Percentiles rank a stretch among this genome's conserved stretches.
Conservation (phyloP, 2,113 vertebrate species). For the Leiothrix lutea region DNA sequence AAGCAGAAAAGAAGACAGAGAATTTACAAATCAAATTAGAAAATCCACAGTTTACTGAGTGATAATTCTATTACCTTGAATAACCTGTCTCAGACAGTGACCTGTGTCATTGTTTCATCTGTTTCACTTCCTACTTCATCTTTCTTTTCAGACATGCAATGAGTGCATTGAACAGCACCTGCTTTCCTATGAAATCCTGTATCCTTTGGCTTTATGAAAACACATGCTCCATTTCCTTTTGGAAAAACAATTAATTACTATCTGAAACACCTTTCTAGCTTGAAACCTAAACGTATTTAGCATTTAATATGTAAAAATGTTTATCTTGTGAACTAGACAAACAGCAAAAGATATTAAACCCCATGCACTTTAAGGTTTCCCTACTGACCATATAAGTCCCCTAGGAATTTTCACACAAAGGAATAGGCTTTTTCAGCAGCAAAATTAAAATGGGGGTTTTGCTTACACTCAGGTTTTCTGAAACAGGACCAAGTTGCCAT, state of each 20-base stretch:
- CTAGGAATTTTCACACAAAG: neutral
- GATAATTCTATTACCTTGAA: neutral
- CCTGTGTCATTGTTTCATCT: neutral
- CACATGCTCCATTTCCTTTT: neutral
- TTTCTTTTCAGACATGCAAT: neutral
- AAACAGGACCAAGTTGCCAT: neutral
- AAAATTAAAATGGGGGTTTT: neutral
- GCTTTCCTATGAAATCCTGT: neutral
- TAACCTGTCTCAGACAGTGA: neutral
- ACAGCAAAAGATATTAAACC: neutral
- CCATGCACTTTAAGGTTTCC: neutral
- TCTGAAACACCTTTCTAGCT: neutral
- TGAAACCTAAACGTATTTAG: neutral
- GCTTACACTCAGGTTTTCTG: neutral
- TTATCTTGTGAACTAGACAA: neutral
- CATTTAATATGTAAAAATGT: neutral
- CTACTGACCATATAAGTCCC: neutral
- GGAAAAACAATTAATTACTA: neutral
- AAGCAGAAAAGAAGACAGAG: neutral
- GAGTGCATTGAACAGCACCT: neutral
- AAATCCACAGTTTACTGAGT: neutral
- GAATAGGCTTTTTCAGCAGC: neutral
- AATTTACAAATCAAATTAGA: neutral
- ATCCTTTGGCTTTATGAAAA: neutral
- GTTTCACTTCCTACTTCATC: neutral